These are phyloP conservation scores for Sialis fuliginosa DNA, from an alignment of 2,888 invertebrate species.

Conservation along the genomic window DNA sequence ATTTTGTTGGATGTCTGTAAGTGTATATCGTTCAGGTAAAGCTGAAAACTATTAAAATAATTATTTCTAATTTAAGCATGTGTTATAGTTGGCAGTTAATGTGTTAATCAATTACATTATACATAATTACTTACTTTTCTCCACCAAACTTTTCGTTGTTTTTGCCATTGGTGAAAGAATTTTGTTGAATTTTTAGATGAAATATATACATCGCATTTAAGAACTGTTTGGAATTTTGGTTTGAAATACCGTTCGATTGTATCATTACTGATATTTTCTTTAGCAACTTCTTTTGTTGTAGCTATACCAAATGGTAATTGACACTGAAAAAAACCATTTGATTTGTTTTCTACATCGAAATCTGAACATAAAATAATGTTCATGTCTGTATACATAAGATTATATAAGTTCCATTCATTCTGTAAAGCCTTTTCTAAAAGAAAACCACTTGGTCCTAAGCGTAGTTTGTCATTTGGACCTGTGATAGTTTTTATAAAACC, in stretches of 20 bases:
- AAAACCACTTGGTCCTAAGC: constrained; percentile 29
- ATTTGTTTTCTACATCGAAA: constrained; percentile 18
- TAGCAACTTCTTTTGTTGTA: constrained; percentile 16
- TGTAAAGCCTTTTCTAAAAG: constrained; percentile 34
- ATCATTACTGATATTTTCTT: not conserved
- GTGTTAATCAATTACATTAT: too few relatives aligned
- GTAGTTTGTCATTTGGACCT: constrained; percentile 7
- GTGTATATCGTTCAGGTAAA: constrained; percentile 49
- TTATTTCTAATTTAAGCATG: not conserved
- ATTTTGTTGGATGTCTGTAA: constrained; percentile 37
- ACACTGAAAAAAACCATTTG: constrained; percentile 20
- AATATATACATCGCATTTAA: constrained; percentile 27
- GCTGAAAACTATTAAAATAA: constrained; percentile 36
- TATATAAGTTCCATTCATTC: constrained; percentile 33
- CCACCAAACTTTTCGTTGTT: constrained; percentile 72
- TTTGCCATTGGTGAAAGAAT: constrained; percentile 56
- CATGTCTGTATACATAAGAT: constrained; percentile 28
- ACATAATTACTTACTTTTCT: constrained; percentile 38
- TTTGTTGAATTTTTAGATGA: constrained; percentile 34
- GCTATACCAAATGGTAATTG: constrained; percentile 28
- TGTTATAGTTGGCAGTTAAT: not conserved
- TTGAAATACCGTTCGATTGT: constrained; percentile 4
- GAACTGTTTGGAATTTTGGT: constrained; percentile 7
- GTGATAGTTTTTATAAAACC: not conserved
- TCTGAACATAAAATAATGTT: constrained; percentile 23